These are phyloP conservation scores for Neofelis nebulosa DNA, from an alignment of 2,113 vertebrate genomes.

Conservation along the genomic window DNA sequence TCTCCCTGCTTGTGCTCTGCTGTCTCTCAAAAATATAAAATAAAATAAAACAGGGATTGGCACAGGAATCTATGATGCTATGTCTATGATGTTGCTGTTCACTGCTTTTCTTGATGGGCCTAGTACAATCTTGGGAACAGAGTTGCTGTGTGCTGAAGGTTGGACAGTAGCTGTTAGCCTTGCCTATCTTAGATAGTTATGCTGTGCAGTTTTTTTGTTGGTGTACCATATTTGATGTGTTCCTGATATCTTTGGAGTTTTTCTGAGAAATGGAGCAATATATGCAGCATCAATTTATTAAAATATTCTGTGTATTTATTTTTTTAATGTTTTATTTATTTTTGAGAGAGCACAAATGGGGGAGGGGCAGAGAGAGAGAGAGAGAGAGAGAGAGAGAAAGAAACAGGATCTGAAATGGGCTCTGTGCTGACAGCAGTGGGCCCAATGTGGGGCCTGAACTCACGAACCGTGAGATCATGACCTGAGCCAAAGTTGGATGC, in stretches of 20 bases:
- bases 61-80: conserved; percentile 13
- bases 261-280: background rate
- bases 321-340: too few relatives aligned
- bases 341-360: too few relatives aligned
- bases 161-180: conserved; percentile 80
- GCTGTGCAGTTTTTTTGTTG: background rate
- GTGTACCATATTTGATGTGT: background rate
- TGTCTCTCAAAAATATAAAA: too few relatives aligned
- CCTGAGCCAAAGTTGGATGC: too few relatives aligned
- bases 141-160: conserved; percentile 83
- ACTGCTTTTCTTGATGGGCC: conserved; percentile 85
- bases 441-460: too few relatives aligned
- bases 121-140: conserved; percentile 83
- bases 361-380: too few relatives aligned
- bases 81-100: conserved; percentile 77
- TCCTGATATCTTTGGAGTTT: conserved; percentile 72
- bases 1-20: too few relatives aligned
- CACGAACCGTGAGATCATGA: too few relatives aligned
- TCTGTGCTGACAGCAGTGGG: too few relatives aligned
- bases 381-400: too few relatives aligned
- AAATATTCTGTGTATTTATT: background rate
- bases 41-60: background rate
- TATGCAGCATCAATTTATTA: background rate
- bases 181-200: background rate
- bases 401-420: too few relatives aligned